phyloP scores from a whole-genome alignment of 2,888 invertebrate genomes.

The Limnephilus auricula region DNA sequence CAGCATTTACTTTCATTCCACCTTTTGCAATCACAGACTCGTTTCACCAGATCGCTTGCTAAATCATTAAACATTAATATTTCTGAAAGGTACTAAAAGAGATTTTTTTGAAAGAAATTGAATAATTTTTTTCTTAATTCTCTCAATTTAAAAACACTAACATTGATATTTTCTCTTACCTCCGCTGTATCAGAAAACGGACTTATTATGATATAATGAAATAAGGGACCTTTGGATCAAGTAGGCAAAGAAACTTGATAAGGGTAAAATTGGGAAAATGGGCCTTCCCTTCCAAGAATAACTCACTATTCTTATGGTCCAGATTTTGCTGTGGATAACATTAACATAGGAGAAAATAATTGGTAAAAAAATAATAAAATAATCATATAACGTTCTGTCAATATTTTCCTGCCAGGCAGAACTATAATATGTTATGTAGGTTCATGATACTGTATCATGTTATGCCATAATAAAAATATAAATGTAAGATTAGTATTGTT shows the following conservation, averaged over 20 bases:
- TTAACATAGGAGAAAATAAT: background rate
- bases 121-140: no score
- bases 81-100: no score
- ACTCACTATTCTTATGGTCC: background rate
- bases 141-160: no score
- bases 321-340: background rate
- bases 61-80: no score
- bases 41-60: no score
- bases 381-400: background rate
- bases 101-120: no score
- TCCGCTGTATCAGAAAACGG: background rate
- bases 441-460: no score
- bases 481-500: no score
- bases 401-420: background rate
- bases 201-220: slow-evolving; percentile 24
- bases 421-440: background rate
- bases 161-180: background rate
- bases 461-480: no score
- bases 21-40: no score
- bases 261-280: slow-evolving; percentile 23
- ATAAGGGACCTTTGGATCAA: slow-evolving; percentile 12
- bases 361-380: background rate
- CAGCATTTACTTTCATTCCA: no score
- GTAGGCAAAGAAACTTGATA: background rate
- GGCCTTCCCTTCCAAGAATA: background rate